phyloP scores from a whole-genome alignment of 2,113 vertebrate genomes.

The Ptilonorhynchus violaceus region DNA sequence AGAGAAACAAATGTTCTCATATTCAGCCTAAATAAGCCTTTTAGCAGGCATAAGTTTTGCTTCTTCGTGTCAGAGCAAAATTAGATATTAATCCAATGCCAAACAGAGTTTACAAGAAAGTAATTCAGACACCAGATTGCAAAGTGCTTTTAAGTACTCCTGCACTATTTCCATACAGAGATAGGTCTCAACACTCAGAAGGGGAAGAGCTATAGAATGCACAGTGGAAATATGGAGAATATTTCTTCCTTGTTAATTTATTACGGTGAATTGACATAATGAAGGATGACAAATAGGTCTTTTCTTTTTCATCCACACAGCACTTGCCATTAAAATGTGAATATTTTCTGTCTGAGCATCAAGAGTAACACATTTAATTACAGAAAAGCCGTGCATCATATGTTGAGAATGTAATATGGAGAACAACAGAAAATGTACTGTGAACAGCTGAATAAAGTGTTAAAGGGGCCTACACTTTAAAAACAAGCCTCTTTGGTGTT shows the following conservation, averaged over 20 bases:
- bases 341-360: conserved; percentile 35
- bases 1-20: conserved; percentile 35
- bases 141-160: conserved; percentile 40
- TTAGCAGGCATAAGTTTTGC: conserved; percentile 48
- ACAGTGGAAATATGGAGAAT: conserved; percentile 8
- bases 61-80: conserved; percentile 67
- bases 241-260: conserved; percentile 56
- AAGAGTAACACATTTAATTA: conserved; percentile 60
- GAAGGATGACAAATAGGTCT: conserved; percentile 61
- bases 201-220: background rate
- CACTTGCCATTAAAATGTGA: conserved; percentile 44
- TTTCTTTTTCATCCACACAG: conserved; percentile 14
- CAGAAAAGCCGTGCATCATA: background rate
- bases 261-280: conserved; percentile 58
- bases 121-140: conserved; percentile 43
- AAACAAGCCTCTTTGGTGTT: background rate
- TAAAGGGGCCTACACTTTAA: background rate
- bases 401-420: background rate
- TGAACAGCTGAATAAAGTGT: background rate
- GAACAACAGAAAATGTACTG: background rate
- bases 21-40: conserved; percentile 43
- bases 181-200: background rate
- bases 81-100: conserved; percentile 57
- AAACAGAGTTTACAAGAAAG: conserved; percentile 43
- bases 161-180: conserved; percentile 24